phyloP scores from a whole-genome alignment of 2,888 invertebrate species.

The Drosophila formosana region DNA sequence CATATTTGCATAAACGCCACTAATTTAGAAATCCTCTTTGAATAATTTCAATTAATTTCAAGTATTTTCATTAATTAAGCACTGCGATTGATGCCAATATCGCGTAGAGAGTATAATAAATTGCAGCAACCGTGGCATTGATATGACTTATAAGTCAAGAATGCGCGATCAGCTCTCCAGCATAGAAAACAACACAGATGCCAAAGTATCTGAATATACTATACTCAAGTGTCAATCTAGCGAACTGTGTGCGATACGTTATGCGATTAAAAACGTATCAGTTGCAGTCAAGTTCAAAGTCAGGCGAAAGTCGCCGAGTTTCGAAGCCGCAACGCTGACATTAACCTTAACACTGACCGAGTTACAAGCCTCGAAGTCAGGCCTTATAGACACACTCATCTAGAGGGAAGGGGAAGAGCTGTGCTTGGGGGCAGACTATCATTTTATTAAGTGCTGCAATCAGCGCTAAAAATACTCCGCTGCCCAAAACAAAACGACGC shows the following conservation, averaged over 20 bases:
- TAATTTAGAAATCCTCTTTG: background rate
- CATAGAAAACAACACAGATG: background rate
- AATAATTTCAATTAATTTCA: background rate
- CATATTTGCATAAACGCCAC: background rate
- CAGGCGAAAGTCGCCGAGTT: constrained; percentile 42
- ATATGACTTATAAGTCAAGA: constrained; percentile 15
- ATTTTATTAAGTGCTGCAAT: constrained; percentile 22
- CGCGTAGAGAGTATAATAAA: background rate
- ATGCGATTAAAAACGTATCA: background rate
- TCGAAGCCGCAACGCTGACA: constrained; percentile 13
- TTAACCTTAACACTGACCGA: constrained; percentile 55
- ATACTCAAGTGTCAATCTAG: background rate
- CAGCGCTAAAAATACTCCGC: constrained; percentile 15
- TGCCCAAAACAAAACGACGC: constrained; percentile 1
- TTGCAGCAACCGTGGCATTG: constrained; percentile 9
- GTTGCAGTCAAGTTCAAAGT: constrained; percentile 69
- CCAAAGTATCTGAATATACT: background rate
- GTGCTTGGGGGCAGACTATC: background rate
- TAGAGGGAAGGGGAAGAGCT: background rate
- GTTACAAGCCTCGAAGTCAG: constrained; percentile 20
- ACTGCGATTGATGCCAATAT: background rate
- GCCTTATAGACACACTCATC: background rate
- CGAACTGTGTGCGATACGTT: background rate
- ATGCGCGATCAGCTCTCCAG: background rate
- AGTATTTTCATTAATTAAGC: background rate